A percentile compares a stretch with the other conserved stretches of the same genome.
phyloP scores from a whole-genome alignment of 1,140 invertebrate genomes.

The Lepidostoma basale region DNA sequence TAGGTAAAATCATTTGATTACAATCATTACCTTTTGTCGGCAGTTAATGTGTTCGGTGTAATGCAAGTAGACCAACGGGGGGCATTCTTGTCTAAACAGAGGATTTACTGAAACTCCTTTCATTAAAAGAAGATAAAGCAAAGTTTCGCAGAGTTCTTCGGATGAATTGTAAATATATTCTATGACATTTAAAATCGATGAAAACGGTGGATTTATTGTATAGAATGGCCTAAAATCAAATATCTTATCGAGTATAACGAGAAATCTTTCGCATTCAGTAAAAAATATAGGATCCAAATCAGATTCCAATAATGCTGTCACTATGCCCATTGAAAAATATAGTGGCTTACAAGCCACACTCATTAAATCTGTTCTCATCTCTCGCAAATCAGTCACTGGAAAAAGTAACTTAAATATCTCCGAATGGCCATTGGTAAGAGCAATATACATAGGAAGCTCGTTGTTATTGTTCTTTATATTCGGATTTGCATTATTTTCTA shows the following conservation, averaged over 20 bases:
- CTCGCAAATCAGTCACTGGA: conserved; percentile 47
- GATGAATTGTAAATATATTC: conserved; percentile 57
- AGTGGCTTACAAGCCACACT: conserved; percentile 56
- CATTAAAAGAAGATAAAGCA: conserved; percentile 55
- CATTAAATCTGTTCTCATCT: conserved; percentile 53
- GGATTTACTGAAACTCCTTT: conserved; percentile 55
- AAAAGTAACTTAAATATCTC: conserved; percentile 53
- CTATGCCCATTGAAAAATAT: conserved; percentile 55
- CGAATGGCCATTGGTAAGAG: conserved; percentile 49
- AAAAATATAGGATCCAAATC: conserved; percentile 56
- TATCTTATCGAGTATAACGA: conserved; percentile 51
- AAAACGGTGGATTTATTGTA: conserved; percentile 52
- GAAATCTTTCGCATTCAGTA: conserved; percentile 51
- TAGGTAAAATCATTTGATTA: too few species aligned
- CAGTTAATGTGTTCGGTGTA: conserved; percentile 51
- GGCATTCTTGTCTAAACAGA: conserved; percentile 52
- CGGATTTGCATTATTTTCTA: conserved; percentile 54
- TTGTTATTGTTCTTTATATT: conserved; percentile 50
- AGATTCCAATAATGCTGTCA: conserved; percentile 51
- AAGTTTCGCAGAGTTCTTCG: conserved; percentile 52
- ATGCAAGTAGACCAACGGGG: conserved; percentile 58
- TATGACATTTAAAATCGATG: conserved; percentile 55
- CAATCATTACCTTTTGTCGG: conserved; percentile 30
- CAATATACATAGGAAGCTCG: conserved; percentile 51
- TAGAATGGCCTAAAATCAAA: conserved; percentile 50